A percentile compares a stretch with the other conserved stretches of the same genome.
These are phyloP conservation scores for Lycaon pictus DNA, from an alignment of 2,113 vertebrate genomes.

Conservation along the genomic window DNA sequence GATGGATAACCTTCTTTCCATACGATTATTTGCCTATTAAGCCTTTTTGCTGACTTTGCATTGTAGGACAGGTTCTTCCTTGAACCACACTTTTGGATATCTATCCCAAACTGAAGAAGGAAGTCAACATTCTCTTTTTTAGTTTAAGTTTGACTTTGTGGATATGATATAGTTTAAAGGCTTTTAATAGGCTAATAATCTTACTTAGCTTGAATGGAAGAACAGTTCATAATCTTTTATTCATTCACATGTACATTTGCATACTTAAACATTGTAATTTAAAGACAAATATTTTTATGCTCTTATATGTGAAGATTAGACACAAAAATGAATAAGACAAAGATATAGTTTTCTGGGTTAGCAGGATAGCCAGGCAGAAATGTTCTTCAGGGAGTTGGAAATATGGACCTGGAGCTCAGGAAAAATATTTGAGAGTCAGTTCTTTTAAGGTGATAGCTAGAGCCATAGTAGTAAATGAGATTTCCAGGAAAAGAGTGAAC, in stretches of 20 bases:
- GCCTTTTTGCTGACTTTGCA: not conserved
- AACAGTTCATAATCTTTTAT: not conserved
- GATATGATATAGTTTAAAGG: not conserved
- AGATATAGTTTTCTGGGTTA: not conserved
- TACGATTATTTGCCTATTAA: not conserved
- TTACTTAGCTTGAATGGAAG: not conserved
- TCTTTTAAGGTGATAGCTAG: not conserved
- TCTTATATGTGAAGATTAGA: not conserved
- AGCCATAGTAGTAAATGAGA: slow-evolving; percentile 9
- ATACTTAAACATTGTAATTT: not conserved
- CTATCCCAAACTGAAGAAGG: not conserved
- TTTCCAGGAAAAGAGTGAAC: not conserved
- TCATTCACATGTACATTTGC: not conserved
- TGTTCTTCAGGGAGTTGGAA: not conserved
- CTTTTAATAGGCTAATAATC: not conserved
- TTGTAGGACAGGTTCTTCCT: not conserved
- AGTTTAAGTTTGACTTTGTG: slow-evolving; percentile 46
- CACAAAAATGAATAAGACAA: not conserved
- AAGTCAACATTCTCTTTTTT: slow-evolving; percentile 10
- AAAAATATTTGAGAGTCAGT: not conserved
- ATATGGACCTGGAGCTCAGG: not conserved
- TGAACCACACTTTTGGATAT: not conserved
- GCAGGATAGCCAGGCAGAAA: not conserved
- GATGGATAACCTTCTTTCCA: not conserved
- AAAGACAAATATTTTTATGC: not conserved